These are phyloP conservation scores for Rattus rattus DNA, from an alignment of 2,113 vertebrate species.

Conservation along the genomic window DNA sequence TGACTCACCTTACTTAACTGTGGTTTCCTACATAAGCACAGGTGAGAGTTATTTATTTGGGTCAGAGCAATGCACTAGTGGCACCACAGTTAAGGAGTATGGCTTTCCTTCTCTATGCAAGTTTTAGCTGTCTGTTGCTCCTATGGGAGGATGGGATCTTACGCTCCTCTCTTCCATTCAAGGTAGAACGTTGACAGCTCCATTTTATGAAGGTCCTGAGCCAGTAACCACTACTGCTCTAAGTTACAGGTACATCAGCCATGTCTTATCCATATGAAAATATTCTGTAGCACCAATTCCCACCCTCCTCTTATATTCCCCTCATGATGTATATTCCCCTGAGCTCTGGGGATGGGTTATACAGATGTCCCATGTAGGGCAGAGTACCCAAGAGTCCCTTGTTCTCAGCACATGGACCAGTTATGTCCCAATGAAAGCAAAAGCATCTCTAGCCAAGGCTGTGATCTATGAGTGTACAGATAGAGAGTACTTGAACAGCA, in stretches of 20 bases:
- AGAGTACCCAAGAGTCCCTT: neutral
- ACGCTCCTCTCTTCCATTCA: neutral
- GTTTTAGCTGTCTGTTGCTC: neutral
- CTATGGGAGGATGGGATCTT: neutral
- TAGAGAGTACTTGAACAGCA: neutral
- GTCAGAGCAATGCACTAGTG: neutral
- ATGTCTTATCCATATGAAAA: neutral
- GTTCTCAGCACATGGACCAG: neutral
- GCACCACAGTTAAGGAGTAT: neutral
- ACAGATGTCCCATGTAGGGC: neutral
- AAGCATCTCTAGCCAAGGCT: neutral
- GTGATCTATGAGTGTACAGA: neutral
- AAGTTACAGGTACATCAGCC: neutral
- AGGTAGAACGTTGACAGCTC: neutral
- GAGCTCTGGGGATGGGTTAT: neutral
- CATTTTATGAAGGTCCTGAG: neutral
- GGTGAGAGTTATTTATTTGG: neutral
- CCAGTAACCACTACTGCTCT: neutral
- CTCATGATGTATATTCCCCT: too few species aligned
- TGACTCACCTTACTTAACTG: neutral
- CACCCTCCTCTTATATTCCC: neutral
- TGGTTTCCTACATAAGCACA: neutral
- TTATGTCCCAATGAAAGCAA: neutral
- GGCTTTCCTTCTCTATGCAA: neutral
- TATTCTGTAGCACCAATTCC: neutral